Evolutionary conservation across 2,888 invertebrate species (phyloP).

Genomic region (Drosophila yooni): DNA sequence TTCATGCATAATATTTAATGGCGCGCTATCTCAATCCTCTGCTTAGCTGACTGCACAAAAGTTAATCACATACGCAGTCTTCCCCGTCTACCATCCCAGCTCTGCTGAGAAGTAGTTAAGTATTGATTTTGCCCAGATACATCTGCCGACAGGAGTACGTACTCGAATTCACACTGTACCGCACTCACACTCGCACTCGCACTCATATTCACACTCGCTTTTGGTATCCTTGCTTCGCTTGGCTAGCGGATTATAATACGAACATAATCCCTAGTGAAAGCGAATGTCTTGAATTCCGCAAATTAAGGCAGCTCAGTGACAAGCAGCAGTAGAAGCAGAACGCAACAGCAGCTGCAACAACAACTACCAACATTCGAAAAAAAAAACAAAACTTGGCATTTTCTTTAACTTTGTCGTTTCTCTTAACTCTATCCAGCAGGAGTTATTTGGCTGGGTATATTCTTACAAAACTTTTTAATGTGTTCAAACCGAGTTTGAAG

Average conservation of each 20-base stretch:
- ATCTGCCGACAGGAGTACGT: slow-evolving; percentile 1
- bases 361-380: slow-evolving; percentile 3
- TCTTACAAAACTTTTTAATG: not conserved
- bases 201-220: slow-evolving; percentile 2
- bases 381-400: slow-evolving; percentile 44
- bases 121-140: slow-evolving; percentile 65
- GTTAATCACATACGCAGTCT: slow-evolving; percentile 67
- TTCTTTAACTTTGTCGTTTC: slow-evolving; percentile 31
- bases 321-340: not conserved
- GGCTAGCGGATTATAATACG: slow-evolving; percentile 70
- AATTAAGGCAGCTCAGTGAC: slow-evolving; percentile 59
- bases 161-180: slow-evolving; percentile 2
- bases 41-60: slow-evolving; percentile 73
- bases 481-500: not conserved
- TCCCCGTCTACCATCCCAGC: not conserved
- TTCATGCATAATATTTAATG: slow-evolving; percentile 69
- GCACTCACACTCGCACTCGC: not conserved
- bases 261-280: slow-evolving; percentile 74
- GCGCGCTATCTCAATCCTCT: slow-evolving; percentile 69
- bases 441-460: not conserved
- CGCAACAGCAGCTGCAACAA: slow-evolving; percentile 17
- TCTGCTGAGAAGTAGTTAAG: slow-evolving; percentile 31
- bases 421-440: slow-evolving; percentile 20
- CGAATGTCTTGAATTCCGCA: slow-evolving; percentile 76
- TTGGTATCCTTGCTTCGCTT: slow-evolving; percentile 37